These are phyloP conservation scores for Lepus oiostolus DNA, from an alignment of 2,797 vertebrate species.

Conservation along the genomic window DNA sequence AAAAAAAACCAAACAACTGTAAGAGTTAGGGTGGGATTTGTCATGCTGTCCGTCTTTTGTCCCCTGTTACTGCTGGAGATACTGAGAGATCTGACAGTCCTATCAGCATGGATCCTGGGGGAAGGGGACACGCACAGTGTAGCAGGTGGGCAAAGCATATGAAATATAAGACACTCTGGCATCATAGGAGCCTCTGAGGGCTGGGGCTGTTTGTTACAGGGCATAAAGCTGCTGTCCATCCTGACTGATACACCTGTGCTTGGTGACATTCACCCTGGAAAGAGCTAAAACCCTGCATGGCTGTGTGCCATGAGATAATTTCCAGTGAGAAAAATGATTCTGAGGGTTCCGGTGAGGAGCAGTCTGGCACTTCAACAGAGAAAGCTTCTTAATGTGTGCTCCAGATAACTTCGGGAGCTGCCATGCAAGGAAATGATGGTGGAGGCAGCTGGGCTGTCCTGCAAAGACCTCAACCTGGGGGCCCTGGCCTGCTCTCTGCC, in stretches of 20 bases:
- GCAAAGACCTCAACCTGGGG: not conserved
- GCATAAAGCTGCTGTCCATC: not conserved
- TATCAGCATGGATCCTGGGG: not conserved
- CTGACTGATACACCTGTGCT: not conserved
- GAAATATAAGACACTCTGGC: not conserved
- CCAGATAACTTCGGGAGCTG: not conserved
- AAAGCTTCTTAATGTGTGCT: not conserved
- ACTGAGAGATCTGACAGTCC: not conserved
- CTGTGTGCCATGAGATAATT: not conserved
- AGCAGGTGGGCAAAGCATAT: not conserved
- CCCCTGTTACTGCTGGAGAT: not conserved
- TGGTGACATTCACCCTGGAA: not conserved
- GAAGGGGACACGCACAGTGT: not conserved
- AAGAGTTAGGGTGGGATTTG: not conserved
- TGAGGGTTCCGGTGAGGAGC: not conserved
- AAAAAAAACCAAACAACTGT: no score
- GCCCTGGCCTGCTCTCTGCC: not conserved
- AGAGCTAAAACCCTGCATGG: not conserved
- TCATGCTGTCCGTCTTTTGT: not conserved
- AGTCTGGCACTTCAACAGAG: not conserved
- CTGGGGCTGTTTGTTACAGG: slow-evolving; percentile 1
- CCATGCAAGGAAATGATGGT: not conserved
- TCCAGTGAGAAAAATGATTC: not conserved
- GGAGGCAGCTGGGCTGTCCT: not conserved
- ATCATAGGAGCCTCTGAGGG: not conserved